Evolutionary conservation across 2,797 vertebrate genomes (phyloP), one percentile per base, ranked within the genome.

Genomic region (Dicrostonyx torquatus): DNA sequence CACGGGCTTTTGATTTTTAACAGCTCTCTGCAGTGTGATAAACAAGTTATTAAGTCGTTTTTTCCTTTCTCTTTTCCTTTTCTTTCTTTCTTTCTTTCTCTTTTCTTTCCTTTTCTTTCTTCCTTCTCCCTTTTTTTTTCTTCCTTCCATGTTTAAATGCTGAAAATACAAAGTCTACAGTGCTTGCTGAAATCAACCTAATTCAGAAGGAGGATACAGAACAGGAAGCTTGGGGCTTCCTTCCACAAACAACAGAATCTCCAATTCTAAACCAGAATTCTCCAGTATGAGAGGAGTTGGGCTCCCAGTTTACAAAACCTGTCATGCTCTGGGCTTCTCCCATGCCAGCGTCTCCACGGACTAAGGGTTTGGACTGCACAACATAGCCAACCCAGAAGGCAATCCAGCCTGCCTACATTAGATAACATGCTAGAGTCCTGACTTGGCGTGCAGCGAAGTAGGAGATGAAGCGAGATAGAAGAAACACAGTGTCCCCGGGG

Each of bases 1-100:
- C 64, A 50, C 29, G 50, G 90, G 87, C 97, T 97, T 98, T 43
- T 96, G 72, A 88, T 97, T 95, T 98, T 95, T 82, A 96, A 97
- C 26, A 31, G 78, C 55, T 98, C 97, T 95, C 95, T 87, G 93
- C 73, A n/a, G 85, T 91, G 24, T 87, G 58, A 85, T 97, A 86
- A 95, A 70, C 34, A 94, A 82, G 64, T 66, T 93, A 95, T 43
- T 94, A 97, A 97, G 96, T 95, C 7, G 4, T 31, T 79, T 79
- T 53, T 48, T 45, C 40, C 45, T 24, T 62, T 82, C 37, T 48
- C 34, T 40, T 7, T 58, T 58, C 8, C 5, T 12, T 73, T 40
- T 13, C 20, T 24, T n/a, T 6, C 34, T 8, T 14, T 34, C 13
- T 34, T 64, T 26, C 12, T 6, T 66, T 26, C 20, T 10, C n/a